A percentile compares a stretch with the other conserved stretches of the same genome.
Evolutionary conservation across 2,113 vertebrate genomes (phyloP).

Genomic region (Falcunculus frontatus): DNA sequence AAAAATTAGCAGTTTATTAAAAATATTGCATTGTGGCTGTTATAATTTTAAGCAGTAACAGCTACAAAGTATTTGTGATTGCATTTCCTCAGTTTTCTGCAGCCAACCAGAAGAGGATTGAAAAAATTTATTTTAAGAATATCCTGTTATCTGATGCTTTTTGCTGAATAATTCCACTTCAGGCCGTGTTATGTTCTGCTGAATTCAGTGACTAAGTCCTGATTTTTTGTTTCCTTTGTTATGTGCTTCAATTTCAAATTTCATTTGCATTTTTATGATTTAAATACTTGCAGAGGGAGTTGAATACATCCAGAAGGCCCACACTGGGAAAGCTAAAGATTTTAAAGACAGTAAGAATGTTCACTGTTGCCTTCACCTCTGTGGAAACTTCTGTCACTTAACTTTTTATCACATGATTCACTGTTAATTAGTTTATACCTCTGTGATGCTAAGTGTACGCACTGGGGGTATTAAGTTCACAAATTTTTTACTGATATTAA

Average conservation of each 20-base stretch:
- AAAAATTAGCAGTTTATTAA: not conserved
- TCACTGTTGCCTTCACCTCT: not conserved
- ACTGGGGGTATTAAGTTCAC: not conserved
- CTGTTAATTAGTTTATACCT: not conserved
- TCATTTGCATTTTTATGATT: not conserved
- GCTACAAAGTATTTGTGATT: not conserved
- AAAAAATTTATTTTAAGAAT: not conserved
- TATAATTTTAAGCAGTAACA: not conserved
- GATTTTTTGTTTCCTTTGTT: not conserved
- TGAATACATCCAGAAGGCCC: not conserved
- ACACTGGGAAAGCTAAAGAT: not conserved
- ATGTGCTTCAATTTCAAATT: not conserved
- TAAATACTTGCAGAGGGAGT: not conserved
- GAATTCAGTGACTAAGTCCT: not conserved
- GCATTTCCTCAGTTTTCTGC: not conserved
- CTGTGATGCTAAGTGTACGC: not conserved
- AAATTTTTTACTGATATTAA: not conserved
- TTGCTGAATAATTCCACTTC: not conserved
- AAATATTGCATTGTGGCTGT: not conserved
- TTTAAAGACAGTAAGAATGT: not conserved
- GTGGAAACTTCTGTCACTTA: not conserved
- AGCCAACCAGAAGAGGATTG: not conserved
- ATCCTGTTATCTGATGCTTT: not conserved
- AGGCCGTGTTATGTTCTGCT: not conserved
- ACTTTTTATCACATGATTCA: not conserved